These are phyloP conservation scores for Lycophotia porphyrea DNA, from an alignment of 2,888 invertebrate genomes.

Conservation along the genomic window DNA sequence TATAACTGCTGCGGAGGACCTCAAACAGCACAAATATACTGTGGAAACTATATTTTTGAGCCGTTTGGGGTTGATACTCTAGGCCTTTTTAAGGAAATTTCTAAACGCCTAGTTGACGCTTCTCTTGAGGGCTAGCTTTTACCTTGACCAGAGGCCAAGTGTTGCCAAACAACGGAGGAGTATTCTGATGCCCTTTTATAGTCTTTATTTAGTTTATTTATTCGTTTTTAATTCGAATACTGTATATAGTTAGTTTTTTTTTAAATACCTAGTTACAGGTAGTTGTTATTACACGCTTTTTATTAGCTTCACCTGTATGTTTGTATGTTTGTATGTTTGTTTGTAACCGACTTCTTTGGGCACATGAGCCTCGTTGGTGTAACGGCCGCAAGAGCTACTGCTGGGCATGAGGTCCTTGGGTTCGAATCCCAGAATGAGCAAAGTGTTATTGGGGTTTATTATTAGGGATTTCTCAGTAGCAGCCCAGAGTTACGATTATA, in stretches of 20 bases:
- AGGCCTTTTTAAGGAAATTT: not conserved
- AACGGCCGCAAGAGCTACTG: not conserved
- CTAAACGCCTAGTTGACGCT: too few species aligned
- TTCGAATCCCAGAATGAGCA: not conserved
- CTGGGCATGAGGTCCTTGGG: not conserved
- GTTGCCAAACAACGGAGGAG: not conserved
- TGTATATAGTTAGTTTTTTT: too few species aligned
- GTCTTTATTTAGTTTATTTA: not conserved
- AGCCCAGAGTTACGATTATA: not conserved
- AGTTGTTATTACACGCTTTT: too few species aligned
- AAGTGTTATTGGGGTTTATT: not conserved
- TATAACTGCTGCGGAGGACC: too few species aligned
- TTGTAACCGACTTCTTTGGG: too few species aligned
- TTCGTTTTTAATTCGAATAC: too few species aligned
- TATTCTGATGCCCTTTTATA: not conserved
- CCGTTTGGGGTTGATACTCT: not conserved
- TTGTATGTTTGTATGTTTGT: too few species aligned
- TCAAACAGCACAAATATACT: not conserved
- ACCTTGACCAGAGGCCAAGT: not conserved
- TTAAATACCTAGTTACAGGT: too few species aligned
- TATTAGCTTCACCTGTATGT: too few species aligned
- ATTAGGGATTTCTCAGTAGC: not conserved
- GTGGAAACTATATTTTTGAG: not conserved
- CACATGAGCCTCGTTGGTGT: not conserved
- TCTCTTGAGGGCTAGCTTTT: not conserved